Percentiles rank a stretch among this genome's conserved stretches.
Conservation (phyloP, 2,888 invertebrate species). For the Peribatodes rhomboidaria region DNA sequence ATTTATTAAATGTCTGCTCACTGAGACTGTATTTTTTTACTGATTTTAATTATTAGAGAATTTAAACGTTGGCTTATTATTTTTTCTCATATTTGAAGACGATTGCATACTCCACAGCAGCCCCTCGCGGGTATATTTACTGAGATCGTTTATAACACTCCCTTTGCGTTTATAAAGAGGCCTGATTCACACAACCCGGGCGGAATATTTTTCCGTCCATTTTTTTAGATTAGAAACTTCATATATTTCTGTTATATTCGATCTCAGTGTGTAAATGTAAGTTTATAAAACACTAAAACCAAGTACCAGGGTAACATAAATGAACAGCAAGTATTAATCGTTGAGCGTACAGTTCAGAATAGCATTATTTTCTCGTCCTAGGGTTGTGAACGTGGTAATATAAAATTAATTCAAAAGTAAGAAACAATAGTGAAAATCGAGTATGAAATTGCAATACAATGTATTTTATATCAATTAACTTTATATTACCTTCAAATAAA, state of each 20-base stretch:
- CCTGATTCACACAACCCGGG: not conserved
- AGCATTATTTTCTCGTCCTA: conserved; percentile 35
- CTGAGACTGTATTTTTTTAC: not conserved
- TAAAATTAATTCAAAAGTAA: conserved; percentile 12
- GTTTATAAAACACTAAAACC: conserved; percentile 33
- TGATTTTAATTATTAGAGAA: not conserved
- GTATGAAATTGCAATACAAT: not conserved
- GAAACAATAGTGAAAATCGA: not conserved
- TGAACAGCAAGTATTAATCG: conserved; percentile 39
- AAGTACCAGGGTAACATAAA: conserved; percentile 52
- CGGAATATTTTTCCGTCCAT: not conserved
- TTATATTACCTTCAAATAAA: conserved; percentile 38
- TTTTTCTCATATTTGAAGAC: no score
- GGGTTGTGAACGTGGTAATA: conserved; percentile 2
- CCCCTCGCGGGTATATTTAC: not conserved
- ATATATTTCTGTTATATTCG: conserved; percentile 33
- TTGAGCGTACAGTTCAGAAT: conserved; percentile 15
- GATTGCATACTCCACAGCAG: not conserved
- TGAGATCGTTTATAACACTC: conserved; percentile 22
- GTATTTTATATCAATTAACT: conserved; percentile 18
- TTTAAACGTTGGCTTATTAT: not conserved
- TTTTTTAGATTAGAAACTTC: not conserved
- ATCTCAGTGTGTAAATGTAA: conserved; percentile 3
- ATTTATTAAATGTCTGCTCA: no score
- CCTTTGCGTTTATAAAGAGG: not conserved